Conservation (phyloP, 2,113 vertebrate genomes). For the Eptesicus fuscus region DNA sequence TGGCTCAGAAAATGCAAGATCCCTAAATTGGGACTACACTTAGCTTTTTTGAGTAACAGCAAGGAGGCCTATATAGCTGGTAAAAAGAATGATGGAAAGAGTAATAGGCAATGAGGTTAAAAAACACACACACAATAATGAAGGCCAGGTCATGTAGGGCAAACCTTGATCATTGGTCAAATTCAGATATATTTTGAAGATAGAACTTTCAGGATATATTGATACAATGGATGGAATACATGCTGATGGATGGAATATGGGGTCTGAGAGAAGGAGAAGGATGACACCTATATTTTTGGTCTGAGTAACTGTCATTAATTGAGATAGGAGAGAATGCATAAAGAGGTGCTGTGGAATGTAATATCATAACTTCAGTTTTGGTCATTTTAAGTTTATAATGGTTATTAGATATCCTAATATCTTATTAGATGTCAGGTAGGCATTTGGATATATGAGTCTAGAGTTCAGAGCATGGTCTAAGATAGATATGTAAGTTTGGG, state of each 20-base stretch:
- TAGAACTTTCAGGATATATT: background rate
- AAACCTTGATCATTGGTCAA: background rate
- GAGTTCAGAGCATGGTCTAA: background rate
- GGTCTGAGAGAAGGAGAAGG: background rate
- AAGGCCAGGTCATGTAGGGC: background rate
- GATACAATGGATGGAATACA: background rate
- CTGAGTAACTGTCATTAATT: background rate
- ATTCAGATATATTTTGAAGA: slow-evolving; percentile 15
- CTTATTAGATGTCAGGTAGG: background rate
- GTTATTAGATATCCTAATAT: background rate
- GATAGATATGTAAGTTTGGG: background rate
- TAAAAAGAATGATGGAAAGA: background rate
- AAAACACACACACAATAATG: background rate
- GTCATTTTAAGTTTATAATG: slow-evolving; percentile 23
- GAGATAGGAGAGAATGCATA: background rate
- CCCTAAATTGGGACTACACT: background rate
- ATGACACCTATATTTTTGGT: background rate
- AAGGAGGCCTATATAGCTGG: background rate
- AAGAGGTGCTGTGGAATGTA: background rate
- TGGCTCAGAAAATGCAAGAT: background rate
- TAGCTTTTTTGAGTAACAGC: background rate
- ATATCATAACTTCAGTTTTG: background rate
- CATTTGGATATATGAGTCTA: background rate
- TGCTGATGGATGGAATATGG: background rate
- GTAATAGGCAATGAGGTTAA: background rate